Base-by-base conservation (phyloP, 2,888 invertebrate species). In the Apamea monoglypha region DNA sequence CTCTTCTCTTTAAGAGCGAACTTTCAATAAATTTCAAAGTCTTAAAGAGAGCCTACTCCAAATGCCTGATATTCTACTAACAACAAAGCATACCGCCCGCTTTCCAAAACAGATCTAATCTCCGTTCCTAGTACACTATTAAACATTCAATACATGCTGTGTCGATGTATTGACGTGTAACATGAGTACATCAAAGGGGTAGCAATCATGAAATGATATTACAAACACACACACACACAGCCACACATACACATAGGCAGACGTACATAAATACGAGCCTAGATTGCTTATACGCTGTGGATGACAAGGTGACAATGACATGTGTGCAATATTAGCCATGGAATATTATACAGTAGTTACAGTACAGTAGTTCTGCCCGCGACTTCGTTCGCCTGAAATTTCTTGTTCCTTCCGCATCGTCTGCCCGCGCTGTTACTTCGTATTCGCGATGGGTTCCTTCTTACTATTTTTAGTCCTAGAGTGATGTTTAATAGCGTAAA, bases 151-250 rank as follows among this genome's bases (percentile, higher is more conserved):
- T 29, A 66, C 29, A 56, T 74, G 36, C 36, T 64, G 64, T 69
- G 29, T 18, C 16, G 6, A 61, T 44, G 10, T 66, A 71, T n/a
- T 83, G 78, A 83, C 44, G 8, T 70, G 6, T 61, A 61, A 44
- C 64, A 32, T 66, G 44, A 53, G 18, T 61, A 25, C 50, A 73
- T 74, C 83, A 70, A 78, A 82, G 68, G 40, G 16, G 29, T 36
- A 61, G 61, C 64, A 21, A 63, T 63, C 76, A 56, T 56, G 50
- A 25, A 73, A 36, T 63, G 59, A 61, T 75, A 75, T 75, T 56
- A 71, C 78, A 66, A 18, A 64, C 61, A 25, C 40, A 64, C 61
- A 64, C 61, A 18, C 50, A 59, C 32, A 71, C 21, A 50, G 21
- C 3, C 40, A 7, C 6, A 40, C 40, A 40, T 40, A 53, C 18